Evolutionary conservation across 2,797 vertebrate species (phyloP).

Genomic region (Sebastes umbrosus): DNA sequence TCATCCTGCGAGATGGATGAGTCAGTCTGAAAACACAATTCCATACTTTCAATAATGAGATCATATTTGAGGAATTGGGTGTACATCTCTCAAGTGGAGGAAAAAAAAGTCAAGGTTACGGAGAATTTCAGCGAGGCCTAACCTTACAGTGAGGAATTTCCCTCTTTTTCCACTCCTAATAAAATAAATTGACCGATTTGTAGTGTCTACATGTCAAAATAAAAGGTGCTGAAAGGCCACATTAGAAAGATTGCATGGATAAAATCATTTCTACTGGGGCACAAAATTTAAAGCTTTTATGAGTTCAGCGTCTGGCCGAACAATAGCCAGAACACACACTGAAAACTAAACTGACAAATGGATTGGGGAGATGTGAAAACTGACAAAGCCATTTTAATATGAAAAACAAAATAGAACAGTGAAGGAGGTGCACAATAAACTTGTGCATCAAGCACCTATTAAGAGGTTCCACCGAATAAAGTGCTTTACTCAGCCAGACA

Average conservation of each 20-base stretch:
- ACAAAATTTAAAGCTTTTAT: neutral
- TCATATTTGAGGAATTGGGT: slow-evolving; percentile 68
- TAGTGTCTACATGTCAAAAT: neutral
- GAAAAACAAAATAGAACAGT: neutral
- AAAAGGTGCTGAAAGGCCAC: neutral
- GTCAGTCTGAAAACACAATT: slow-evolving; percentile 70
- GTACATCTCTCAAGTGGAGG: slow-evolving; percentile 29
- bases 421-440: neutral
- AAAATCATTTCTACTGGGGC: neutral
- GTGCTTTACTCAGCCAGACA: neutral
- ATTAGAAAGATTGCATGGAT: neutral
- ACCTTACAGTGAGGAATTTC: slow-evolving; percentile 21
- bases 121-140: slow-evolving; percentile 15
- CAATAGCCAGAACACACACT: neutral
- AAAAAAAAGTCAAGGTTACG: slow-evolving; percentile 33
- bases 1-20: slow-evolving; percentile 70
- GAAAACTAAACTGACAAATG: slow-evolving; percentile 11
- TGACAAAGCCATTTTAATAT: neutral
- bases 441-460: neutral
- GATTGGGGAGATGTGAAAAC: neutral
- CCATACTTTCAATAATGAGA: slow-evolving; percentile 70
- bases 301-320: neutral
- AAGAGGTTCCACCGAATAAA: neutral
- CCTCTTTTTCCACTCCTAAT: slow-evolving; percentile 22
- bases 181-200: slow-evolving; percentile 26